Conservation (phyloP, 1,140 invertebrate species). For the Campodea augens region DNA sequence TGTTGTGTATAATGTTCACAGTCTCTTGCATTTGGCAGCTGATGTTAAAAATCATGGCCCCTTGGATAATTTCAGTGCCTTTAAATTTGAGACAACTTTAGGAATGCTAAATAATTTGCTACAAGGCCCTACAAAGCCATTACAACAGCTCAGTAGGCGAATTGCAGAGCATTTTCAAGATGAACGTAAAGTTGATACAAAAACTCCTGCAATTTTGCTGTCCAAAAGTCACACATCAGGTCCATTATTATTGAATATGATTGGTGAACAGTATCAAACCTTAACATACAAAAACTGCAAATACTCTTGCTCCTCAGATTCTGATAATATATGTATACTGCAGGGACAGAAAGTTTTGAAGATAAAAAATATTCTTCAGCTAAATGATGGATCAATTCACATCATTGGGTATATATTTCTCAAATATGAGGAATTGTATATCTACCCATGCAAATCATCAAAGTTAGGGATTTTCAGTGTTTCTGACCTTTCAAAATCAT, state of each 20-base stretch:
- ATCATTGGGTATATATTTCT: not conserved
- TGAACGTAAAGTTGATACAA: not conserved
- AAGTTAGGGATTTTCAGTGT: not conserved
- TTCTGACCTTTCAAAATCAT: too few species aligned
- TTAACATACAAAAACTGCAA: not conserved
- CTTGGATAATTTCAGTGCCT: slow-evolving; percentile 20
- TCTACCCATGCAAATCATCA: not conserved
- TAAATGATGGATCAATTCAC: not conserved
- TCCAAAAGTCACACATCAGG: not conserved
- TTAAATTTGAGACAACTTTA: slow-evolving; percentile 22
- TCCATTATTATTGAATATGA: not conserved
- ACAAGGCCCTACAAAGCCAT: not conserved
- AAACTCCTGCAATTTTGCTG: not conserved
- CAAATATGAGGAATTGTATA: not conserved
- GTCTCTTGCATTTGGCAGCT: slow-evolving; percentile 20
- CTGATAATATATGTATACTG: not conserved
- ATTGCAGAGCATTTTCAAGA: not conserved
- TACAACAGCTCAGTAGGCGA: not conserved
- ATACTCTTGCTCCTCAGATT: not conserved
- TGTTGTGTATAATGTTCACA: slow-evolving; percentile 24
- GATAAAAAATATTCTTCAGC: not conserved
- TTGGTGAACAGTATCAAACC: not conserved
- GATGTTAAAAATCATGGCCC: slow-evolving; percentile 19
- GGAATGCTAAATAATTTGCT: not conserved
- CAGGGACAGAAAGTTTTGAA: not conserved